Evolutionary conservation across 2,797 vertebrate genomes (phyloP), one percentile per base, ranked within the genome.

Genomic region (Melopsittacus undulatus): DNA sequence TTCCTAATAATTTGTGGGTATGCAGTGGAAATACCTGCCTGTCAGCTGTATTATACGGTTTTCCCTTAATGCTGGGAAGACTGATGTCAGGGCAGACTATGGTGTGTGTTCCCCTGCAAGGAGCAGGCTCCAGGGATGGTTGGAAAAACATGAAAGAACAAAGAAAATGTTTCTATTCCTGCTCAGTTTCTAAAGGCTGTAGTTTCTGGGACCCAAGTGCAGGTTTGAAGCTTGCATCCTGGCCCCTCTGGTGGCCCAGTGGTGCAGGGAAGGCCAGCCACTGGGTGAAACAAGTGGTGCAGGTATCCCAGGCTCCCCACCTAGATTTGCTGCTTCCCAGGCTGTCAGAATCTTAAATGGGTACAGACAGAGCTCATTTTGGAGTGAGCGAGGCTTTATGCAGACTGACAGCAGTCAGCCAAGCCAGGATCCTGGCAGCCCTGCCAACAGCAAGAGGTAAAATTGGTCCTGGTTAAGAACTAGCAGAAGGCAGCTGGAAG

Each of bases 341-440:
- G 62, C 52, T 74, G 46, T 4, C 46, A 57, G 52, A 49, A 45
- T 17, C 23, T 59, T 12, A 20, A 73, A 29, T 0, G 0, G 45
- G n/a, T 62, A 30, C 17, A 77, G 61, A 83, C 30, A 36, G 68
- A 7, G 56, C 54, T 88, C 4, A 0, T 8, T 52, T 6, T 19
- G 52, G 62, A 89, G 67, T 2, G 6, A 90, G 57, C 0, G 0
- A 46, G 68, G 68, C 30, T 63, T 56, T 56, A 3, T 0, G 8
- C 63, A 63, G 73, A 42, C 32, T 19, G 45, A 51, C 34, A 74
- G 83, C 36, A 45, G 51, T 32, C 86, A 48, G 42, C 21, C 51
- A 74, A 48, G 64, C 40, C 81, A 56, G 29, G 21, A 77, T 45
- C 51, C 38, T 20, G 7, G 56, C 72, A 42, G 46, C 34, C 17